These are phyloP conservation scores for Eurytoma adleriae DNA, from an alignment of 2,888 invertebrate species.

Conservation along the genomic window DNA sequence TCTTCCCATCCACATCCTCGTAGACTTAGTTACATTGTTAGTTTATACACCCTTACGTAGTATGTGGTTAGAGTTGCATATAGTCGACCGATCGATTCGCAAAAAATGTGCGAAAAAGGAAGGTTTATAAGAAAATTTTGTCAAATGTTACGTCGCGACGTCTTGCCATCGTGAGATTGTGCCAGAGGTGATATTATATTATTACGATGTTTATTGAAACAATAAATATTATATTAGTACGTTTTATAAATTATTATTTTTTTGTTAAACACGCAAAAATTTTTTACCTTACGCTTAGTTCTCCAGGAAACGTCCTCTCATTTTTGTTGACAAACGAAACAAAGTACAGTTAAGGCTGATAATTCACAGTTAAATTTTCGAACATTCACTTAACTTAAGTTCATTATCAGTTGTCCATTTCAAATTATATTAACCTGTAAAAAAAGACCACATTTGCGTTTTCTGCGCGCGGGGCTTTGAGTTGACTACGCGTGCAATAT, in stretches of 20 bases:
- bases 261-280: conserved; percentile 11
- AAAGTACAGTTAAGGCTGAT: conserved; percentile 12
- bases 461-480: not conserved
- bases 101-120: conserved; percentile 56
- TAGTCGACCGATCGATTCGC: conserved; percentile 61
- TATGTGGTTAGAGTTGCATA: conserved; percentile 62
- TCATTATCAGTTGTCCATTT: conserved; percentile 30
- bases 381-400: conserved; percentile 8
- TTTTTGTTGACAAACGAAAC: not conserved
- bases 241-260: conserved; percentile 72
- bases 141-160: conserved; percentile 70
- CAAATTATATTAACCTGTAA: not conserved
- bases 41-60: conserved; percentile 63
- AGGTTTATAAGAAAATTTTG: conserved; percentile 58
- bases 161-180: conserved; percentile 77
- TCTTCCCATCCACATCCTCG: not conserved
- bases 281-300: not conserved
- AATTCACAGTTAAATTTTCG: conserved; percentile 10
- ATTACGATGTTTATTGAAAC: conserved; percentile 75
- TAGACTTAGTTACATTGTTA: conserved; percentile 65
- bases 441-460: not conserved
- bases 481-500: conserved; percentile 32
- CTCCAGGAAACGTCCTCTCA: too few species aligned
- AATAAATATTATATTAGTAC: conserved; percentile 77
- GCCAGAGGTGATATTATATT: conserved; percentile 76